Percentiles rank a stretch among this genome's conserved stretches.
These are phyloP conservation scores for Tinamus guttatus DNA, from an alignment of 2,113 vertebrate genomes.

Conservation along the genomic window DNA sequence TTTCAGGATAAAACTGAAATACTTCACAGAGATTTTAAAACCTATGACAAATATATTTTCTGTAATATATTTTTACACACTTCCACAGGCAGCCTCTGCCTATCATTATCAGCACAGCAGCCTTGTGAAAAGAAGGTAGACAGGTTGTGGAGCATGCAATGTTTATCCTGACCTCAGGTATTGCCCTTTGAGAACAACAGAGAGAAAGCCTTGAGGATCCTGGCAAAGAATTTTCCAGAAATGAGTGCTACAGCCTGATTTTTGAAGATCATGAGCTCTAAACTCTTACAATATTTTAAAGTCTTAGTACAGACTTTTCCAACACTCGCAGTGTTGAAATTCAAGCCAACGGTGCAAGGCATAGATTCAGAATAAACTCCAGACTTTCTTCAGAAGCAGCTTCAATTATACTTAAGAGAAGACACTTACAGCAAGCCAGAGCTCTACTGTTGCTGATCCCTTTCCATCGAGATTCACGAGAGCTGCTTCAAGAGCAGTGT, in stretches of 20 bases:
- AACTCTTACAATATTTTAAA: not conserved
- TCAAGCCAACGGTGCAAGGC: not conserved
- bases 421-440: not conserved
- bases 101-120: not conserved
- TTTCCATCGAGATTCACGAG: not conserved
- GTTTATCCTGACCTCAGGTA: not conserved
- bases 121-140: not conserved
- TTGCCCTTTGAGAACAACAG: not conserved
- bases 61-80: not conserved
- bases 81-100: not conserved
- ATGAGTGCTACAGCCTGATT: rapidly evolving
- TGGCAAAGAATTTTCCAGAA: not conserved
- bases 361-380: not conserved
- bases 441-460: not conserved
- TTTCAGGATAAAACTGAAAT: not conserved
- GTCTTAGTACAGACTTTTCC: not conserved
- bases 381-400: not conserved
- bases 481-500: not conserved
- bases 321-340: not conserved
- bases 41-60: not conserved
- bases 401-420: not conserved
- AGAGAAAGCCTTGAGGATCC: not conserved
- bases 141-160: not conserved
- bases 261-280: not conserved
- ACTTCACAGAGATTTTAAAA: not conserved